phyloP scores from a whole-genome alignment of 1,140 invertebrate species.

The Neodiprion virginianus region DNA sequence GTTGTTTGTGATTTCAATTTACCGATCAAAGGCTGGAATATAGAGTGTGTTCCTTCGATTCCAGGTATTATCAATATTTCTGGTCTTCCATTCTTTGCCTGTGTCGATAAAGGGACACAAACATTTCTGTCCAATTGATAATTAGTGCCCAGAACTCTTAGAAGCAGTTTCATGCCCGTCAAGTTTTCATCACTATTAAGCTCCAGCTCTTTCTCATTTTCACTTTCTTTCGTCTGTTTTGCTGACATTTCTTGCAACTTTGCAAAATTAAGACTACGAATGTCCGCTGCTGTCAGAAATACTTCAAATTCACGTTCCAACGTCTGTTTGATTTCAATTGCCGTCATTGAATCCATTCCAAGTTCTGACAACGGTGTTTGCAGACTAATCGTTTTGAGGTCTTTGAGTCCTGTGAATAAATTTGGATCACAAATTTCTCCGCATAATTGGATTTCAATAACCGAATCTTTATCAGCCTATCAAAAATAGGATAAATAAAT shows the following conservation, averaged over 20 bases:
- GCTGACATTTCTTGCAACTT: constrained; percentile 62
- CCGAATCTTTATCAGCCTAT: too few relatives aligned
- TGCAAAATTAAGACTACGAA: constrained; percentile 66
- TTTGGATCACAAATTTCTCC: constrained; percentile 14
- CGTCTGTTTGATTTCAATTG: constrained; percentile 80
- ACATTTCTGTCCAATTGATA: constrained; percentile 35
- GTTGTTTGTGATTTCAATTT: constrained; percentile 65
- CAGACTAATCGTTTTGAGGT: constrained; percentile 66
- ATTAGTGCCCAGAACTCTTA: constrained; percentile 42
- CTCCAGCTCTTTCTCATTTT: constrained; percentile 30
- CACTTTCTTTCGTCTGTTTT: constrained; percentile 32
- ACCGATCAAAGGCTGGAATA: constrained; percentile 61
- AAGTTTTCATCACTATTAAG: constrained; percentile 17
- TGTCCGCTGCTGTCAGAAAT: constrained; percentile 73
- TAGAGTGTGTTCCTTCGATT: constrained; percentile 66
- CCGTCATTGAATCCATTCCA: constrained; percentile 85
- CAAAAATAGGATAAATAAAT: not conserved
- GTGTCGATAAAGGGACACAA: constrained; percentile 47
- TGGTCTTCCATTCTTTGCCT: constrained; percentile 36
- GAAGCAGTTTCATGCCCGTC: constrained; percentile 47
- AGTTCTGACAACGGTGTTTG: constrained; percentile 75
- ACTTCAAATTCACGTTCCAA: constrained; percentile 78
- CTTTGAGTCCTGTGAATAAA: constrained; percentile 51
- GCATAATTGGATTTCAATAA: not conserved
- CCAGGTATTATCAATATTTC: constrained; percentile 73